These are phyloP conservation scores for Colostygia pectinataria DNA, from an alignment of 2,888 invertebrate species.

Conservation along the genomic window DNA sequence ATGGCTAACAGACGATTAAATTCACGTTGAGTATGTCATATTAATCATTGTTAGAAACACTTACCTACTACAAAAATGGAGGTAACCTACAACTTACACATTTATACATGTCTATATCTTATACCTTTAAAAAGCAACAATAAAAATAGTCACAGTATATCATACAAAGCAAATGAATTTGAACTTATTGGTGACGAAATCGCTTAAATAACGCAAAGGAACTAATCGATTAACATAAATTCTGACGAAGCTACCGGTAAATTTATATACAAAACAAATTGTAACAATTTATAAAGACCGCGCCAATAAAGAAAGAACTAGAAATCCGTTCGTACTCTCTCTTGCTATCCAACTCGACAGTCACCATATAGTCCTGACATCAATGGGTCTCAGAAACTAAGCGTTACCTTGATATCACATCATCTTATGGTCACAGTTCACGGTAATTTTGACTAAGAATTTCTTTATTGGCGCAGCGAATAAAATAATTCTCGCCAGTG, in stretches of 20 bases:
- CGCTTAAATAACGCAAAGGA: conserved; percentile 57
- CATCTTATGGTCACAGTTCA: neutral
- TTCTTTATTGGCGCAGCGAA: conserved; percentile 29
- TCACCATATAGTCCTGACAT: no score
- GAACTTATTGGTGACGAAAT: conserved; percentile 61
- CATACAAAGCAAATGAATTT: conserved; percentile 47
- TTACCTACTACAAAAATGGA: conserved; percentile 55
- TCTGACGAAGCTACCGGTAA: conserved; percentile 47
- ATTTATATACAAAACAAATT: conserved; percentile 75
- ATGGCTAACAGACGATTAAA: conserved; percentile 65
- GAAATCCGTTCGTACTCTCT: neutral
- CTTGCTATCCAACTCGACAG: neutral
- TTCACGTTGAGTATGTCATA: conserved; percentile 75
- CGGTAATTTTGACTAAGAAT: neutral
- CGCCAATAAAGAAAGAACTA: neutral
- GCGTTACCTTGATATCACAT: no score
- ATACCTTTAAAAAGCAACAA: conserved; percentile 17
- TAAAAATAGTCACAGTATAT: conserved; percentile 13
- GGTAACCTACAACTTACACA: conserved; percentile 60
- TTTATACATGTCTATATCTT: conserved; percentile 57
- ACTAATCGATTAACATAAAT: conserved; percentile 58
- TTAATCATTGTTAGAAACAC: conserved; percentile 71
- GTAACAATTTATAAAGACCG: conserved; percentile 56
- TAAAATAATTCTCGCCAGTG: conserved; percentile 43
- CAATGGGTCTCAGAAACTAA: no score